Percentiles rank a stretch among this genome's conserved stretches.
phyloP scores from a whole-genome alignment of 2,888 invertebrate species.

The Eupithecia centaureata region DNA sequence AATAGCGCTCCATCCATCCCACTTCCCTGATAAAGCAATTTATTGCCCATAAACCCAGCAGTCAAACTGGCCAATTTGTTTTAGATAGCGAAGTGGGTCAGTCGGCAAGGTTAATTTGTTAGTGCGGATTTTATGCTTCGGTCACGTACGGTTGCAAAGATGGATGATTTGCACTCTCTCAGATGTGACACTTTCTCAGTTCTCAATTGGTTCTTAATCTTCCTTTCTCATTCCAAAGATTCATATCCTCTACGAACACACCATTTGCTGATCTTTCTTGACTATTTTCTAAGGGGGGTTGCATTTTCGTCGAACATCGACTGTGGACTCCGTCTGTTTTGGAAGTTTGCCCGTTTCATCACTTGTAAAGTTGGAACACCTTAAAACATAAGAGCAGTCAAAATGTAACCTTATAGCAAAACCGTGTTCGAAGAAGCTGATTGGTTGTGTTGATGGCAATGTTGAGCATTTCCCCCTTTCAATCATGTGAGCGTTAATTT shows the following conservation, averaged over 20 bases:
- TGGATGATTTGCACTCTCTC: neutral
- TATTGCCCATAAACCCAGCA: conserved; percentile 52
- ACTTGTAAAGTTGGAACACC: neutral
- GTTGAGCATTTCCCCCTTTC: neutral
- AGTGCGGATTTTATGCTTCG: conserved; percentile 40
- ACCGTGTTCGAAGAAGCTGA: neutral
- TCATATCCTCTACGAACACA: neutral
- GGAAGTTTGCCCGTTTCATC: neutral
- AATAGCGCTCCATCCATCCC: conserved; percentile 63
- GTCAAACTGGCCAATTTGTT: conserved; percentile 50
- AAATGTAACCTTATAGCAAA: neutral
- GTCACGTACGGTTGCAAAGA: neutral
- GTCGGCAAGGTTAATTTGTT: conserved; percentile 42
- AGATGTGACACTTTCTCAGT: conserved; percentile 4
- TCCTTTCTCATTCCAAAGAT: neutral
- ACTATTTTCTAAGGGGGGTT: no score
- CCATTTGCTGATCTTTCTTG: neutral
- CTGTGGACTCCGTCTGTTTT: neutral
- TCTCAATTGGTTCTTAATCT: conserved; percentile 8
- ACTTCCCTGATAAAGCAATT: conserved; percentile 55
- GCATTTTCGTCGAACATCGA: neutral
- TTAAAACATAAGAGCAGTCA: neutral
- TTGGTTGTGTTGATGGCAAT: neutral
- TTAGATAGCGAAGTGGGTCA: conserved; percentile 50
- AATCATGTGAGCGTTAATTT: neutral